These are phyloP conservation scores for Nephrocerus scutellatus DNA, from an alignment of 2,888 invertebrate species.

Conservation along the genomic window DNA sequence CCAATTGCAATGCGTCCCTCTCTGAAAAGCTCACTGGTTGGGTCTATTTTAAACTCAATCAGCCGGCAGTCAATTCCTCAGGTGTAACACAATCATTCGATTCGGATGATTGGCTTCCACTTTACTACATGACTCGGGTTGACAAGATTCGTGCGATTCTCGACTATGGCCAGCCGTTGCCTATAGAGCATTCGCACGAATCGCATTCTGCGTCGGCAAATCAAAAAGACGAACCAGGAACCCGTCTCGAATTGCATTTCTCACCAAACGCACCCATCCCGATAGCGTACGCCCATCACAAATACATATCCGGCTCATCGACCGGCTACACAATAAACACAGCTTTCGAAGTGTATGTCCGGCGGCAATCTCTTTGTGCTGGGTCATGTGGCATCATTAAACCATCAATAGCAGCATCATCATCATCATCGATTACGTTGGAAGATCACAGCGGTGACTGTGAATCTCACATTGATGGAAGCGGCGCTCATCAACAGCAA, in stretches of 20 bases:
- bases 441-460: conserved; percentile 20
- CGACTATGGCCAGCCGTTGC: conserved; percentile 46
- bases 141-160: conserved; percentile 47
- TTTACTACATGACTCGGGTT: conserved; percentile 45
- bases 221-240: conserved; percentile 47
- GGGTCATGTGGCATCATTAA: conserved; percentile 25
- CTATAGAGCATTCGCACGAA: conserved; percentile 36
- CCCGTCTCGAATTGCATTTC: conserved; percentile 41
- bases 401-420: conserved; percentile 18
- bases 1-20: conserved; percentile 35
- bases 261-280: conserved; percentile 41
- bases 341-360: conserved; percentile 46
- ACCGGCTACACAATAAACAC: conserved; percentile 44
- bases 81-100: conserved; percentile 26
- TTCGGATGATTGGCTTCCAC: conserved; percentile 41
- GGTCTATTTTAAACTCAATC: conserved; percentile 47
- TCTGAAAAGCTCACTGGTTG: conserved; percentile 43
- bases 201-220: conserved; percentile 26
- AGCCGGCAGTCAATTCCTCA: conserved; percentile 41
- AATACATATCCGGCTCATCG: conserved; percentile 35
- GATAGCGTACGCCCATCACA: conserved; percentile 38
- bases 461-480: conserved; percentile 1
- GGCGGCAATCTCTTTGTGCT: conserved; percentile 42
- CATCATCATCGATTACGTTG: too few relatives aligned
- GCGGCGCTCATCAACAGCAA: conserved; percentile 1